These are phyloP conservation scores for Pseudomyrmex sp. DNA, from an alignment of 1,140 invertebrate genomes.

Conservation along the genomic window DNA sequence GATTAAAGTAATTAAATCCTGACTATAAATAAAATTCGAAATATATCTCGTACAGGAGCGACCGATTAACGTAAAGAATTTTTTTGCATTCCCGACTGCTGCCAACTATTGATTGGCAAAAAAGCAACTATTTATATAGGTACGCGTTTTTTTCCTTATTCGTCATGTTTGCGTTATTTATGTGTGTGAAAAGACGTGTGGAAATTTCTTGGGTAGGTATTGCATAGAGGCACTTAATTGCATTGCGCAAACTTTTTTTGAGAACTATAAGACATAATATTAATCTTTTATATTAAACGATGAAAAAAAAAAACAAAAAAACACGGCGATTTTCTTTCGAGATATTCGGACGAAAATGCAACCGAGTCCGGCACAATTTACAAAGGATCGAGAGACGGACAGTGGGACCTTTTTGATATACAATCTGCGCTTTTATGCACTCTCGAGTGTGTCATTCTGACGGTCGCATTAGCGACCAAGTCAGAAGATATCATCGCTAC, in stretches of 20 bases:
- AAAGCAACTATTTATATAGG: too few relatives aligned
- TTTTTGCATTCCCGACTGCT: not conserved
- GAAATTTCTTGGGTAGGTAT: not conserved
- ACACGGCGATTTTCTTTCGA: not conserved
- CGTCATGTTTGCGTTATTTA: constrained; percentile 14
- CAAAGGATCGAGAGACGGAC: constrained; percentile 31
- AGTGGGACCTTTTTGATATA: constrained; percentile 38
- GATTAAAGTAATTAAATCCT: constrained; percentile 43
- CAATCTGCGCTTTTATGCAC: constrained; percentile 56
- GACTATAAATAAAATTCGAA: constrained; percentile 20
- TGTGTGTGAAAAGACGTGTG: not conserved
- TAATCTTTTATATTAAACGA: not conserved
- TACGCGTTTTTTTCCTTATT: too few relatives aligned
- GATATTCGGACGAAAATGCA: not conserved
- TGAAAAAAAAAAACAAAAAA: not conserved
- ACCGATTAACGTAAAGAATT: constrained; percentile 20
- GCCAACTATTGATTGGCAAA: not conserved
- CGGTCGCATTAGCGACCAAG: constrained; percentile 67
- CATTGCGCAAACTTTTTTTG: too few relatives aligned
- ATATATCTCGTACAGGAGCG: not conserved
- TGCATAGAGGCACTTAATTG: too few relatives aligned
- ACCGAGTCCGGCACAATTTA: constrained; percentile 27
- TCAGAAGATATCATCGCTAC: constrained; percentile 63
- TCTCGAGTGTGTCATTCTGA: constrained; percentile 63
- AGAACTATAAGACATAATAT: too few relatives aligned